Evolutionary conservation across 2,113 vertebrate species (phyloP), one percentile per base, ranked within the genome.

Genomic region (Cynoglossus semilaevis): DNA sequence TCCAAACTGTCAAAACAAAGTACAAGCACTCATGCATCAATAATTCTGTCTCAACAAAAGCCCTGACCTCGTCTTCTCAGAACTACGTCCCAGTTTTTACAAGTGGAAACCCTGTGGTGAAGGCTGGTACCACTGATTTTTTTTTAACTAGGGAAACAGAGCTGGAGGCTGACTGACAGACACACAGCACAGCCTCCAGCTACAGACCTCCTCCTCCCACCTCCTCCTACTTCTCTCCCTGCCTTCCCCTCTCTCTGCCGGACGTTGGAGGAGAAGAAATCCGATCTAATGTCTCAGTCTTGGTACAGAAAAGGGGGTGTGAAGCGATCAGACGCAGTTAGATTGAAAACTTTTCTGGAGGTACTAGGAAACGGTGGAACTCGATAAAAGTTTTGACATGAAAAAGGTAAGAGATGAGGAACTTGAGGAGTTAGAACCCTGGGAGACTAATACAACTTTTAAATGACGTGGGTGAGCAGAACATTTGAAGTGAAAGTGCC

Each of bases 271-370:
- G 63, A 68, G 83, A 78, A 84, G 89, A 88, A 91, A 91, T 79
- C 53, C 37, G 87, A 91, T 78, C 86, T 74, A 5, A 46, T 38
- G 62, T 71, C 82, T 76, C 64, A 56, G 72, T 81, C 83, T 74
- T 64, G 58, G 74, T 82, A 34, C 60, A 78, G 77, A 84, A 83
- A 86, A 79, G 77, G 77, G 87, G 85, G 87, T 83, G 86, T 86
- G 83, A 82, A 76, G 67, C 79, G 64, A 66, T 60, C 74, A 83
- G 74, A 64, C 67, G 66, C 84, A 88, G 81, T 88, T 86, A 85
- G 72, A 85, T 79, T 83, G 83, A 80, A 88, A 87, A 86, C 75
- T 80, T 83, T 79, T 51, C 73, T 78, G 84, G 79, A 86, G 67
- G 78, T 77, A 80, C 81, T 44, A 52, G 76, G 70, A 64, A 74